These are phyloP conservation scores for Ectemnius continuus DNA, from an alignment of 2,888 invertebrate genomes.

Conservation along the genomic window DNA sequence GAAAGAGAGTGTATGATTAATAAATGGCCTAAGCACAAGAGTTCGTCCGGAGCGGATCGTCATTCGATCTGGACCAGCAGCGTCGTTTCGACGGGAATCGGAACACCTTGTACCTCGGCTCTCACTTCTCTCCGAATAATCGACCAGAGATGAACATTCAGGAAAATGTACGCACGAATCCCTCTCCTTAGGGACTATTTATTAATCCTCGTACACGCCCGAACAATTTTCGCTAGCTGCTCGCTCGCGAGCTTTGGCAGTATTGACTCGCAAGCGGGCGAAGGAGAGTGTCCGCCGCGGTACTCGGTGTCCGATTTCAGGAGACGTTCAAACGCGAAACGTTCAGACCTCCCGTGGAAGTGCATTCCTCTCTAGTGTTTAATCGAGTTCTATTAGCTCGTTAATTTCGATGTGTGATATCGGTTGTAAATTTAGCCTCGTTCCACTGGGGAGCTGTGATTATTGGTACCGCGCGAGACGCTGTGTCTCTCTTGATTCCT, in stretches of 20 bases:
- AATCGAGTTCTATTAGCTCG: too few relatives aligned
- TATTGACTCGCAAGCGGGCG: not conserved
- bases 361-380: too few relatives aligned
- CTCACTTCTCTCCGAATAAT: too few relatives aligned
- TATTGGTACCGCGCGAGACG: not conserved
- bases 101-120: too few relatives aligned
- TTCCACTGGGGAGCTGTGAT: constrained; percentile 1
- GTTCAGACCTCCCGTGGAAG: constrained; percentile 11
- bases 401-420: too few relatives aligned
- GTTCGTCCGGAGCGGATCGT: constrained; percentile 16
- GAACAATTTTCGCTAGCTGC: too few relatives aligned
- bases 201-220: too few relatives aligned
- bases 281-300: constrained; percentile 11
- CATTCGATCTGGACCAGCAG: not conserved
- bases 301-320: constrained; percentile 9
- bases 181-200: too few relatives aligned
- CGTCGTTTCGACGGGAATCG: too few relatives aligned
- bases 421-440: not conserved
- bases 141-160: too few relatives aligned
- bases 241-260: too few relatives aligned
- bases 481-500: not conserved
- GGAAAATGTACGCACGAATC: too few relatives aligned
- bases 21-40: constrained; percentile 50
- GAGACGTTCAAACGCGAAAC: constrained; percentile 13
- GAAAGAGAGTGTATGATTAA: constrained; percentile 25